phyloP scores from a whole-genome alignment of 2,888 invertebrate species.

The Drosophila prolongata region DNA sequence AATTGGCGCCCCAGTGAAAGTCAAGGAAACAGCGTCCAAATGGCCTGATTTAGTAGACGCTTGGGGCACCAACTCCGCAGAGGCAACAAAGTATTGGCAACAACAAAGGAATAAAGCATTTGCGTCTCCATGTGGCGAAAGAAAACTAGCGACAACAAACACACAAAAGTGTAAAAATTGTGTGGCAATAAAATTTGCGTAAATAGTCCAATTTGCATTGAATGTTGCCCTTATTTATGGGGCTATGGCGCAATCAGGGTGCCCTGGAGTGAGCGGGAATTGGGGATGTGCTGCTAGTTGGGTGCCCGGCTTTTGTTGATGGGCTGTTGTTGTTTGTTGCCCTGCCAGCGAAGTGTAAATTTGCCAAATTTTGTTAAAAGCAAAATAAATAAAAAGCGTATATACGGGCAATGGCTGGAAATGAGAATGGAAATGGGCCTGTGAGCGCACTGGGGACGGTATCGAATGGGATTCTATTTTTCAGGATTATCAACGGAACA shows the following conservation, averaged over 20 bases:
- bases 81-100: constrained; percentile 28
- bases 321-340: constrained; percentile 24
- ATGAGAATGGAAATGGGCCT: constrained; percentile 28
- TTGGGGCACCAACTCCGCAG: constrained; percentile 52
- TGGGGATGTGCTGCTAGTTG: constrained; percentile 19
- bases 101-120: constrained; percentile 42
- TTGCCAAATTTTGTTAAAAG: constrained; percentile 78
- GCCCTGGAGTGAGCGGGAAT: constrained; percentile 19
- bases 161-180: constrained; percentile 78
- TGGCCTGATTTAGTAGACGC: constrained; percentile 77
- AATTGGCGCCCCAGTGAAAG: constrained; percentile 50
- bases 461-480: constrained; percentile 45
- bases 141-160: constrained; percentile 48
- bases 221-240: constrained; percentile 75
- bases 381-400: constrained; percentile 48
- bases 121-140: constrained; percentile 18
- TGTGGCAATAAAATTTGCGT: constrained; percentile 83
- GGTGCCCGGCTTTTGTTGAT: constrained; percentile 13
- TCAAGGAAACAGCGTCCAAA: constrained; percentile 61
- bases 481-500: constrained; percentile 57
- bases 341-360: constrained; percentile 73
- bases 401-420: constrained; percentile 42
- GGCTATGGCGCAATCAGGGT: constrained; percentile 47
- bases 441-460: constrained; percentile 13
- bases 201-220: constrained; percentile 82